A percentile compares a stretch with the other conserved stretches of the same genome.
Evolutionary conservation across 2,113 vertebrate species (phyloP).

Genomic region (Tinamus guttatus): DNA sequence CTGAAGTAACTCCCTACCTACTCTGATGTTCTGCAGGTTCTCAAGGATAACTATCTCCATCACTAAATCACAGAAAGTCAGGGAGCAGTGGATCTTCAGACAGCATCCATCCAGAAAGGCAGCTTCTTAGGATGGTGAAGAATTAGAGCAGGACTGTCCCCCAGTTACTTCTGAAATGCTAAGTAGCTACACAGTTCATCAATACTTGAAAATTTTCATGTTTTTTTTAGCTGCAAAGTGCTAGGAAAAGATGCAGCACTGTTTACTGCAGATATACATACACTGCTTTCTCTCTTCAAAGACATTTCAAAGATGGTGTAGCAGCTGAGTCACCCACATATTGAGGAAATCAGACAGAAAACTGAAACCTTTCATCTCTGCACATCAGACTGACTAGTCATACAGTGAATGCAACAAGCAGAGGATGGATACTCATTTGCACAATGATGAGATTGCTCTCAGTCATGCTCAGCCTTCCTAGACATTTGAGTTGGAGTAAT

Average conservation of each 20-base stretch:
- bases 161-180: rapidly evolving
- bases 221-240: not conserved
- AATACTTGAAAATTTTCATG: not conserved
- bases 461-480: not conserved
- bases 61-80: not conserved
- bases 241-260: rapidly evolving
- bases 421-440: not conserved
- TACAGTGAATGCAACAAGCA: rapidly evolving
- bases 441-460: not conserved
- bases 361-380: not conserved
- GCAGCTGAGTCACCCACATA: rapidly evolving
- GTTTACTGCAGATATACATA: not conserved
- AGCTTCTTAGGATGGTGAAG: not conserved
- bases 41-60: not conserved
- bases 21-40: not conserved
- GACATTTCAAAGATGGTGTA: rapidly evolving
- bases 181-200: not conserved
- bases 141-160: not conserved
- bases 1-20: not conserved
- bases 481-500: no score
- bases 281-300: rapidly evolving
- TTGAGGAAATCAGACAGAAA: rapidly evolving
- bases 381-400: not conserved
- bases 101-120: not conserved
- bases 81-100: not conserved